Evolutionary conservation across 2,797 vertebrate species (phyloP), one percentile per base, ranked within the genome.

Genomic region (Etheostoma perlongum): DNA sequence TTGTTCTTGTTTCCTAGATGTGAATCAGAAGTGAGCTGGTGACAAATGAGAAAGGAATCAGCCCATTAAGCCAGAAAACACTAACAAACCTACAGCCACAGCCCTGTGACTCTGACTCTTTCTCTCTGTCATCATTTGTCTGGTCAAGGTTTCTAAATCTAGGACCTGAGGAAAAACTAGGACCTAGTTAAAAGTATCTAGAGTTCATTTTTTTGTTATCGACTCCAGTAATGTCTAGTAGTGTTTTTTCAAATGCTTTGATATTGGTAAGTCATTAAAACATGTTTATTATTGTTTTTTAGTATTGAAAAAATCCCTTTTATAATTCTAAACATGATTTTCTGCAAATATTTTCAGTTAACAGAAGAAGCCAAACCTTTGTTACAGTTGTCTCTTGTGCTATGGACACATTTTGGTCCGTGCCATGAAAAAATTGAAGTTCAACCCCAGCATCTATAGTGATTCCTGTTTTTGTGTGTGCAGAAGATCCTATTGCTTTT

Each of bases 31-130:
- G 23, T 6, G 54, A 82, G 19, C 46, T 2, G 49, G 9, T 47
- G 67, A 81, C 40, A 40, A 69, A 63, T 1, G 16, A 80, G 53
- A 51, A n/a, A 42, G 58, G 61, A 72, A 25, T 76, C 14, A 2
- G 23, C 62, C 42, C 72, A 62, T 74, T 61, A 65, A 64, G 55
- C 23, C 67, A 27, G 60, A 44, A 57, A 81, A 69, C 62, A 60
- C 16, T 44, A 6, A 23, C 9, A 70, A 49, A 47, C 65, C 65
- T 21, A 10, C 23, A 67, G 49, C 63, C 23, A 4, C 47, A 44
- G 53, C 52, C 25, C 51, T 33, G 52, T 8, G 67, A 23, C 40
- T 47, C 58, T n/a, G 7, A 48, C 5, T 49, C 14, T 18, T 5
- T 66, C 61, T 70, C 47, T 75, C 8, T 27, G 57, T 69, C 44